phyloP scores from a whole-genome alignment of 2,797 vertebrate genomes.

The Ficedula albicollis region DNA sequence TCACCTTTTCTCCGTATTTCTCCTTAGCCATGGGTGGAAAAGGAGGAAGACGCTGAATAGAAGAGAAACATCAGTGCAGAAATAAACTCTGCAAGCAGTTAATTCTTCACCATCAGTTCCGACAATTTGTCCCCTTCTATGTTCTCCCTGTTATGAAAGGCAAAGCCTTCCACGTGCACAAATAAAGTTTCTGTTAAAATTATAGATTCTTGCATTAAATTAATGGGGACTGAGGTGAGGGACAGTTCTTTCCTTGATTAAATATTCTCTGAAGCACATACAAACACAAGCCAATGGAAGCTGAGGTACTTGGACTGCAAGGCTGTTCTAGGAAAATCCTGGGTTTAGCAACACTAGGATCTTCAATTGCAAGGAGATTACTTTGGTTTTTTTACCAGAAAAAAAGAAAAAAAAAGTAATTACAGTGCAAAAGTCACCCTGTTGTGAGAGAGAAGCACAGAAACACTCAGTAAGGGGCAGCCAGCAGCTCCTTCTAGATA shows the following conservation, averaged over 20 bases:
- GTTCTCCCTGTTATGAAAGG: background rate
- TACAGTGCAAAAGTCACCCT: background rate
- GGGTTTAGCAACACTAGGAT: background rate
- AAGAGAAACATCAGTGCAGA: background rate
- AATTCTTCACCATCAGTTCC: background rate
- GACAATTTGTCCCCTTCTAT: background rate
- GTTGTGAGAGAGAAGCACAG: background rate
- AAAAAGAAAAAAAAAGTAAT: background rate
- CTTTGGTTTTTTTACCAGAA: background rate
- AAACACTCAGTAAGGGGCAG: background rate
- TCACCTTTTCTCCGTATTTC: background rate
- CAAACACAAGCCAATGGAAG: background rate
- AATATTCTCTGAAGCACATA: background rate
- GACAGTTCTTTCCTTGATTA: background rate
- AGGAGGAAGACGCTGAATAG: background rate
- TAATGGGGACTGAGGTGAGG: too few species aligned
- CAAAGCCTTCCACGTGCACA: background rate
- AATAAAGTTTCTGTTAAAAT: background rate
- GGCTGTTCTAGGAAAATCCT: background rate
- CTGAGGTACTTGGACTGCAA: background rate
- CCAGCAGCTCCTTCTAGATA: background rate
- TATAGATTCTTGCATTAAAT: background rate
- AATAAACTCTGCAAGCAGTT: background rate
- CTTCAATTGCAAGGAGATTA: background rate
- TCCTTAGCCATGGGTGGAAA: constrained; percentile 52